A percentile compares a stretch with the other conserved stretches of the same genome.
Evolutionary conservation across 2,113 vertebrate genomes (phyloP).

Genomic region (Ciconia boyciana): DNA sequence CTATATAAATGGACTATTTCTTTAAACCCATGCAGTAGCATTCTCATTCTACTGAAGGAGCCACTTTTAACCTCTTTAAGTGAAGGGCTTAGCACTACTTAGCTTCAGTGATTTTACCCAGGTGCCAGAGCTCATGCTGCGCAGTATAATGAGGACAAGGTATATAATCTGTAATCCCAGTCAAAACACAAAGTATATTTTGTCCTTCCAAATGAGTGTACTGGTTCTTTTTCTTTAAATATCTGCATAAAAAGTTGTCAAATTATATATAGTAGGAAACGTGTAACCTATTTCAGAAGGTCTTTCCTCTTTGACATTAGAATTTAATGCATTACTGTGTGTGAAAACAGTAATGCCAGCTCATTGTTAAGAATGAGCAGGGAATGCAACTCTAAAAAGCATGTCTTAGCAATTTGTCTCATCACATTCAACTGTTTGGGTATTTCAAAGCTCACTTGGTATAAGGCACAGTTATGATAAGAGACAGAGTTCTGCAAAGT

Average conservation of each 20-base stretch:
- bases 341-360: background rate
- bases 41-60: constrained; percentile 1
- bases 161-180: background rate
- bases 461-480: background rate
- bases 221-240: background rate
- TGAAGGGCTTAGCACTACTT: background rate
- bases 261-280: background rate
- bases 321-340: background rate
- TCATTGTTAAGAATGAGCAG: background rate
- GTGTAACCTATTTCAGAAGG: background rate
- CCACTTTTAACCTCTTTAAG: constrained; percentile 25
- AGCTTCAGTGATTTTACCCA: constrained; percentile 16
- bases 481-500: background rate
- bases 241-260: background rate
- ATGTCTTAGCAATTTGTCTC: background rate
- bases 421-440: background rate
- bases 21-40: background rate
- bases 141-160: background rate
- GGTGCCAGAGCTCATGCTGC: constrained; percentile 16
- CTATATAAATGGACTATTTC: background rate
- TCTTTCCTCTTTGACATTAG: background rate
- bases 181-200: background rate
- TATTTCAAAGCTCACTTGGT: background rate
- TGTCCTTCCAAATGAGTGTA: background rate
- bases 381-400: background rate